Evolutionary conservation across 2,888 invertebrate genomes (phyloP), one percentile per base, ranked within the genome.

Genomic region (Synanthedon vespiformis): DNA sequence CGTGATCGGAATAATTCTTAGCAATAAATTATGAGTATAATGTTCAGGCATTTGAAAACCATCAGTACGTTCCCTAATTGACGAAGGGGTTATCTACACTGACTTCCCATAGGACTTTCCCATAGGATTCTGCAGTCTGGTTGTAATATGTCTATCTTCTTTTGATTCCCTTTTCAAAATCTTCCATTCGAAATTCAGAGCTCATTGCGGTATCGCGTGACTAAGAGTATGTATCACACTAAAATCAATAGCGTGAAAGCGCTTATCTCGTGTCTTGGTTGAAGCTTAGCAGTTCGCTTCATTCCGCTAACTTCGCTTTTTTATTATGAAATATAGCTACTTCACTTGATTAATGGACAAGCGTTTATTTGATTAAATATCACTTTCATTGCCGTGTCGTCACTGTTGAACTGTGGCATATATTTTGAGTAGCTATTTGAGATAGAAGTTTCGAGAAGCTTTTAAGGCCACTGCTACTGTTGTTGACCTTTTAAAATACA

Each of bases 191-290:
- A 44, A 51, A 50, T 53, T 52, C 53, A 49, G 54, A 52, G 63
- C 57, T 64, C 68, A 67, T 66, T 54, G 62, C 58, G 22, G 51
- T 54, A 58, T 72, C 62, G 73, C 72, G 70, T 71, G 72, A 66
- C 70, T 57, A 53, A 61, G 63, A 62, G 63, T 70, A 70, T 65
- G 63, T 70, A 70, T 65, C 62, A 61, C 61, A 60, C 53, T 40
- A 55, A 61, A 67, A 71, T 70, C 67, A 62, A 71, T 72, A 59
- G 48, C 57, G 58, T 58, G 56, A 54, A 62, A 64, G 56, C 61
- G 60, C 56, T 62, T 56, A 57, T 52, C 53, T 62, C 62, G 12
- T 34, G n/a, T 50, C 12, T 34, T 10, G n/a, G 12, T 50, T 13
- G 27, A 40, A 50, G 11, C 12, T 34, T n/a, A 16, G 27, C 22